Percentiles rank a stretch among this genome's conserved stretches.
phyloP scores from a whole-genome alignment of 2,113 vertebrate genomes.

The Semicossyphus pulcher region DNA sequence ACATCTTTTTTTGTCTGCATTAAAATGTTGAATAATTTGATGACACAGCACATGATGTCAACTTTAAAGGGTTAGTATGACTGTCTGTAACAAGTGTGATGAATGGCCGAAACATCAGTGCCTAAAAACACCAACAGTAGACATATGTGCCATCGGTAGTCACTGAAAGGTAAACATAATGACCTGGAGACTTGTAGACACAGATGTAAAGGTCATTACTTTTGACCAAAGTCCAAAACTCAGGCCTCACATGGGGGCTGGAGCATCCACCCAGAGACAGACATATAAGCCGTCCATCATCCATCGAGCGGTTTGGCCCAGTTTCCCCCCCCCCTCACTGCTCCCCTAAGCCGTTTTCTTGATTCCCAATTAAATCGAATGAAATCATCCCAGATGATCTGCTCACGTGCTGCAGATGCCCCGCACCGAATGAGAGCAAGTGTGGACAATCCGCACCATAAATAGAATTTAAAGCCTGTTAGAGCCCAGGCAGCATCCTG shows the following conservation, averaged over 20 bases:
- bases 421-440: slow-evolving; percentile 19
- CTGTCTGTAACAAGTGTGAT: too few species aligned
- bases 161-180: too few species aligned
- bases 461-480: slow-evolving; percentile 16
- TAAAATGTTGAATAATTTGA: too few species aligned
- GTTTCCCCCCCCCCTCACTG: slow-evolving; percentile 67
- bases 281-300: slow-evolving; percentile 44
- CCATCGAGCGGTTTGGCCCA: slow-evolving; percentile 70
- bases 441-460: slow-evolving; percentile 4
- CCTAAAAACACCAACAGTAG: too few species aligned
- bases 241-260: not conserved
- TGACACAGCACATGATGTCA: too few species aligned
- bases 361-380: slow-evolving; percentile 68
- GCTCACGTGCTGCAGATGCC: slow-evolving; percentile 49
- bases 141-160: too few species aligned
- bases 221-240: not conserved
- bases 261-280: slow-evolving; percentile 5
- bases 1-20: too few species aligned
- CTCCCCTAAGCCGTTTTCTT: slow-evolving; percentile 55
- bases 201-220: too few species aligned
- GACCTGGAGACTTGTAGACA: too few species aligned
- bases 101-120: too few species aligned
- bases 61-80: too few species aligned
- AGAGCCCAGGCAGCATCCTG: not conserved
- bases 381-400: slow-evolving; percentile 57